Base-by-base conservation (phyloP, 2,797 vertebrate genomes). In the Acanthurus leucopareius region DNA sequence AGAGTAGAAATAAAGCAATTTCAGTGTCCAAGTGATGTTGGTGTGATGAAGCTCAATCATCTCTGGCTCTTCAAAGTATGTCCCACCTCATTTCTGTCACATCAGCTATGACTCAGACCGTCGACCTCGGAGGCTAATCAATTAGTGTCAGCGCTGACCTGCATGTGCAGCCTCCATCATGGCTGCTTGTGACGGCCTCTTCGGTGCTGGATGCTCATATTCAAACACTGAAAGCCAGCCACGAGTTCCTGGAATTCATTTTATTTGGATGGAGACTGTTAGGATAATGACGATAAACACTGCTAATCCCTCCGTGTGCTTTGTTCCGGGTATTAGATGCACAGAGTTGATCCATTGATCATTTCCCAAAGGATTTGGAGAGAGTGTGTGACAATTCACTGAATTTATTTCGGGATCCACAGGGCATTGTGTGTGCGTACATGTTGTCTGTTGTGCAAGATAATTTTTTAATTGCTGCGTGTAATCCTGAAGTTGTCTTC, bases 271-370 rank as follows among this genome's bases (percentile, higher is more conserved):
- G 58, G 13, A 66, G 59, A 82, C 82, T 75, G 86, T 91, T 88
- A 82, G 82, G 77, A 89, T 90, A 89, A 92, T 83, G 84, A 90
- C 86, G 82, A 87, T 88, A 88, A 93, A 93, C 88, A 92, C 32
- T 69, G 81, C 83, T 92, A 90, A 92, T 93, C 91, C 87, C 75
- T 86, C 80, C 19, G 79, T 75, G 77, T 69, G 77, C 86, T 84
- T 86, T 83, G 84, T 87, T 70, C 58, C 1, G 25, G 74, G 67
- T 79, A 80, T 89, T 87, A 87, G 75, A 87, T 80, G 80, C 67
- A 80, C 81, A 73, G 84, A 79, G 87, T 69, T 85, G 82, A 89
- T 84, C 81, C 89, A 91, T 72, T 89, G 88, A 90, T 91, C 84
- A 86, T 84, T 88, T 81, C 75, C 82, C 79, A 25, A 44, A 62